A percentile compares a stretch with the other conserved stretches of the same genome.
Conservation (phyloP, 2,888 invertebrate species). For the Platycheirus albimanus region DNA sequence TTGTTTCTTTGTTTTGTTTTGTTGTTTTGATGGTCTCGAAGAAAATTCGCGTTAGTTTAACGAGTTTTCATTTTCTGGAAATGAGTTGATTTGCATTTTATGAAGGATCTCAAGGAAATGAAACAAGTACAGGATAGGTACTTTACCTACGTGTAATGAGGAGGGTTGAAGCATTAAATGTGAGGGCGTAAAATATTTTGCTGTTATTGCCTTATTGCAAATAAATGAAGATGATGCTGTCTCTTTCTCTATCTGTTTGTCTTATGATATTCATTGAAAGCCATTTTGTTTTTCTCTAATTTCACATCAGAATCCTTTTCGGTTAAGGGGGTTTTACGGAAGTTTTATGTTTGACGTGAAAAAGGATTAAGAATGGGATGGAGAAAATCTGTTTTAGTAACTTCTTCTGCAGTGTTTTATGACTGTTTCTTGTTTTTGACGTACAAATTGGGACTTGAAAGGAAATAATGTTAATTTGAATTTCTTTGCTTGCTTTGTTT, state of each 20-base stretch:
- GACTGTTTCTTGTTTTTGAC: slow-evolving; percentile 1
- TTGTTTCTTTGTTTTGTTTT: slow-evolving; percentile 7
- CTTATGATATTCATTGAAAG: slow-evolving; percentile 19
- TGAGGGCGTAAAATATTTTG: slow-evolving; percentile 31
- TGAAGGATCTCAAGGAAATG: slow-evolving; percentile 45
- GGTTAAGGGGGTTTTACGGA: neutral
- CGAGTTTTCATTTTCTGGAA: slow-evolving; percentile 63
- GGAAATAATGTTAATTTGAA: slow-evolving; percentile 9
- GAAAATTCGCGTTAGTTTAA: slow-evolving; percentile 55
- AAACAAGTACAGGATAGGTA: neutral
- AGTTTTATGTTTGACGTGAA: neutral
- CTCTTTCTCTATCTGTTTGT: neutral
- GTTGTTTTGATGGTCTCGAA: slow-evolving; percentile 13
- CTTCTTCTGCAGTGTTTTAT: slow-evolving; percentile 11
- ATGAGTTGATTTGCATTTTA: slow-evolving; percentile 73
- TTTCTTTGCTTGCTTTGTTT: slow-evolving; percentile 4
- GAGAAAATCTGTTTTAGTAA: slow-evolving; percentile 22
- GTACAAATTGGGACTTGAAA: slow-evolving; percentile 1
- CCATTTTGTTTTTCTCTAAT: slow-evolving; percentile 8
- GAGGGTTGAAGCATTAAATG: slow-evolving; percentile 19
- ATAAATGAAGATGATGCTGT: neutral
- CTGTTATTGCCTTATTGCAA: slow-evolving; percentile 27
- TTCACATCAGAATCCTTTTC: neutral
- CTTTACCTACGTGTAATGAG: slow-evolving; percentile 48
- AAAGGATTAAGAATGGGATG: slow-evolving; percentile 16